These are phyloP conservation scores for Myanophis thanlyinensis DNA, from an alignment of 2,113 vertebrate species.

Conservation along the genomic window DNA sequence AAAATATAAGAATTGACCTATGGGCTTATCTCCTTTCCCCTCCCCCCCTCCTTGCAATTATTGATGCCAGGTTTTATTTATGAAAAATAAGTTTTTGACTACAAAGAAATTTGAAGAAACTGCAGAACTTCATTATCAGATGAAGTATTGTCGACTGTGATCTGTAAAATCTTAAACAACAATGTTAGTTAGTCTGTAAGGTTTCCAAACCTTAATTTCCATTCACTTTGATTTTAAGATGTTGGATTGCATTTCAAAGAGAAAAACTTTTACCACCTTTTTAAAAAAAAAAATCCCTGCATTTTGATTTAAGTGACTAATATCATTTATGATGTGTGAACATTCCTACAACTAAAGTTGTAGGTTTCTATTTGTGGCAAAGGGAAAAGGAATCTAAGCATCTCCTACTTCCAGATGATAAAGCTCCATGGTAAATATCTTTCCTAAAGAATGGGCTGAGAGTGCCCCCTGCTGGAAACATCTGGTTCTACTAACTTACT, in stretches of 20 bases:
- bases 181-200: neutral
- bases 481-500: neutral
- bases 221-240: neutral
- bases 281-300: neutral
- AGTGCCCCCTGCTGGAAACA: constrained; percentile 10
- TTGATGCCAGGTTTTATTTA: neutral
- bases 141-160: neutral
- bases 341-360: neutral
- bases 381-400: neutral
- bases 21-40: neutral
- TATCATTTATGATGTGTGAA: neutral
- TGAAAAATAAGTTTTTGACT: neutral
- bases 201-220: neutral
- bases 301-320: neutral
- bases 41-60: too few relatives aligned
- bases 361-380: neutral
- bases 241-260: neutral
- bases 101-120: neutral
- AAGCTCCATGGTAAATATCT: neutral
- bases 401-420: neutral
- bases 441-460: neutral
- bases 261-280: neutral
- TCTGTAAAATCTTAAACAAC: neutral
- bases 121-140: neutral
- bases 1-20: neutral